Percentiles rank a stretch among this genome's conserved stretches.
These are phyloP conservation scores for Uloborus diversus DNA, from an alignment of 1,140 invertebrate genomes.

Conservation along the genomic window DNA sequence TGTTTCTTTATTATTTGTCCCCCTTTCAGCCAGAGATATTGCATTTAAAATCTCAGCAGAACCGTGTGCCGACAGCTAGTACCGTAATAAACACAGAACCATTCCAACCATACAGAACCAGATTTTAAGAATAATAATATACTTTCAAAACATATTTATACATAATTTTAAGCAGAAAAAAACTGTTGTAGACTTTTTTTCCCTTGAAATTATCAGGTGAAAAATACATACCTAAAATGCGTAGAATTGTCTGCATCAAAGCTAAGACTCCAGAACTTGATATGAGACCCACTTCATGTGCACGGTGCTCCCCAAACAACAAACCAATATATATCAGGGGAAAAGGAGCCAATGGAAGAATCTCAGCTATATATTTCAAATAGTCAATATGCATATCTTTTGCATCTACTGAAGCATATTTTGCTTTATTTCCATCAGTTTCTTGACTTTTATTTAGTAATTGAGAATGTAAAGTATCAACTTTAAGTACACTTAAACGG, in stretches of 20 bases:
- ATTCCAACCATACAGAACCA: too few species aligned
- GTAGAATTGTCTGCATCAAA: slow-evolving; percentile 80
- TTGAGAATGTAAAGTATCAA: slow-evolving; percentile 58
- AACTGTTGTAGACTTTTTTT: too few species aligned
- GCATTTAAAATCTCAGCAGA: too few species aligned
- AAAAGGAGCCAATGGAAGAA: slow-evolving; percentile 69
- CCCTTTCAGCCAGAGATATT: too few species aligned
- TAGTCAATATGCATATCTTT: slow-evolving; percentile 12
- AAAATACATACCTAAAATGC: slow-evolving; percentile 76
- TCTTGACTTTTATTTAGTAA: slow-evolving; percentile 64
- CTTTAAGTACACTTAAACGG: slow-evolving; percentile 68
- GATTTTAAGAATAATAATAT: too few species aligned
- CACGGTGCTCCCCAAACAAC: slow-evolving; percentile 76
- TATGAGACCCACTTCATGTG: slow-evolving; percentile 82
- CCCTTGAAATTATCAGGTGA: too few species aligned
- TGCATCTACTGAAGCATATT: slow-evolving; percentile 11
- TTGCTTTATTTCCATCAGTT: slow-evolving; percentile 65
- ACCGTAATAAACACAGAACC: too few species aligned
- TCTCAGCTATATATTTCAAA: neutral
- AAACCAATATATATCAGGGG: slow-evolving; percentile 80
- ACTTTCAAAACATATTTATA: too few species aligned
- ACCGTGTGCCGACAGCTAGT: too few species aligned
- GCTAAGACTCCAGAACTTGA: slow-evolving; percentile 86
- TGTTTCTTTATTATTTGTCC: too few species aligned
- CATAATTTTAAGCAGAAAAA: too few species aligned